These are phyloP conservation scores for Halyomorpha halys DNA, from an alignment of 1,140 invertebrate genomes.

Conservation along the genomic window DNA sequence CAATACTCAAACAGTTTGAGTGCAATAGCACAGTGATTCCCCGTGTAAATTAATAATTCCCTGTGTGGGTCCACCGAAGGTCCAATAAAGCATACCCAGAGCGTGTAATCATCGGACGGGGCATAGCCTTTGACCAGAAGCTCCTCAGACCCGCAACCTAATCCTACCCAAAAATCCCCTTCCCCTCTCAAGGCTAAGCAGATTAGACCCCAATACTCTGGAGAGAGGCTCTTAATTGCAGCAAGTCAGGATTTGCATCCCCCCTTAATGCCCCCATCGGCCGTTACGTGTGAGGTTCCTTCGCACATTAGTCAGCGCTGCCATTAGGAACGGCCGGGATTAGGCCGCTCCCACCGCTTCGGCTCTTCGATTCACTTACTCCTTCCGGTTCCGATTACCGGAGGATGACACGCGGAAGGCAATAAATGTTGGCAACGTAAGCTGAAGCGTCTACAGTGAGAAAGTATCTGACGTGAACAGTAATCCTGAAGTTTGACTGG, in stretches of 20 bases:
- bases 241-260: slow-evolving; percentile 11
- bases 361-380: not conserved
- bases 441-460: too few species aligned
- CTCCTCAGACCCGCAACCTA: not conserved
- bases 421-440: too few species aligned
- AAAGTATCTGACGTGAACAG: too few species aligned
- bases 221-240: slow-evolving; percentile 4
- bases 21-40: too few species aligned
- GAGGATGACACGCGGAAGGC: too few species aligned
- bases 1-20: too few species aligned
- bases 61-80: too few species aligned
- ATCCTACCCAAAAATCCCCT: not conserved
- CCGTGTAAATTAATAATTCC: too few species aligned
- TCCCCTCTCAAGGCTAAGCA: not conserved
- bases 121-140: not conserved
- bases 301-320: slow-evolving; percentile 1
- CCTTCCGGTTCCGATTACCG: not conserved
- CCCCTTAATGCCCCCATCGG: not conserved
- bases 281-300: slow-evolving; percentile 2
- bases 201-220: not conserved
- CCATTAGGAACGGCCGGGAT: not conserved
- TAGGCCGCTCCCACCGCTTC: not conserved
- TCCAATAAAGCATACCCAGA: too few species aligned
- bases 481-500: too few species aligned
- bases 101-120: not conserved